These are phyloP conservation scores for Neopelma chrysocephalum DNA, from an alignment of 2,797 vertebrate species.

Conservation along the genomic window DNA sequence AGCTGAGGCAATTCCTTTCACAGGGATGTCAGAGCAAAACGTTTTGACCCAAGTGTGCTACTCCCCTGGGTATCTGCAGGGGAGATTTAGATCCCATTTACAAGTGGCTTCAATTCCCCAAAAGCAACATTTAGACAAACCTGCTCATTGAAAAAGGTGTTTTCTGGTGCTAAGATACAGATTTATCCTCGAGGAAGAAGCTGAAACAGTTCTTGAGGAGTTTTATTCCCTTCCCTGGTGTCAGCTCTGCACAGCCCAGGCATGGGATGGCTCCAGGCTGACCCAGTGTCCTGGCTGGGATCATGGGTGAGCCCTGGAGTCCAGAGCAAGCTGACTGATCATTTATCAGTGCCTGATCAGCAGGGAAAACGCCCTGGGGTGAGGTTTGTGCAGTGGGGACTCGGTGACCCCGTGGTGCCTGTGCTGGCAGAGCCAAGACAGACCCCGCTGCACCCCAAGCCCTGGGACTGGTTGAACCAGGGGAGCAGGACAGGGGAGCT, in stretches of 20 bases:
- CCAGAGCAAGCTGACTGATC: background rate
- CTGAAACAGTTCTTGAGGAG: background rate
- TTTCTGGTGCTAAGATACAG: fast-evolving
- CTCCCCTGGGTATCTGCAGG: background rate
- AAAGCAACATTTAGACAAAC: background rate
- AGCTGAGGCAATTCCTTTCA: background rate
- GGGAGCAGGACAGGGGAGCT: background rate
- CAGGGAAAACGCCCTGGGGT: fast-evolving
- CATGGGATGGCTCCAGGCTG: background rate
- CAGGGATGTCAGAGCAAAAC: background rate
- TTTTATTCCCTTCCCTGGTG: background rate
- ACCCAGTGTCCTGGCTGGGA: background rate
- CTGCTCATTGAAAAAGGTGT: fast-evolving
- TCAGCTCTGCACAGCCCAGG: fast-evolving
- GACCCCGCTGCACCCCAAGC: fast-evolving
- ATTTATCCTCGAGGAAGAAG: background rate
- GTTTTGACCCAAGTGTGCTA: background rate
- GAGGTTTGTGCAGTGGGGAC: background rate
- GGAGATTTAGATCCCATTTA: background rate
- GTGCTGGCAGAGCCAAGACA: fast-evolving
- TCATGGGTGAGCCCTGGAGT: fast-evolving
- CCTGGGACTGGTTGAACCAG: fast-evolving
- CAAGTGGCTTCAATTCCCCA: background rate
- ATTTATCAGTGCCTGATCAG: background rate
- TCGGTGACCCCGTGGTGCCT: fast-evolving